Evolutionary conservation across 2,113 vertebrate genomes (phyloP), one percentile per base, ranked within the genome.

Genomic region (Callopanchax toddi): DNA sequence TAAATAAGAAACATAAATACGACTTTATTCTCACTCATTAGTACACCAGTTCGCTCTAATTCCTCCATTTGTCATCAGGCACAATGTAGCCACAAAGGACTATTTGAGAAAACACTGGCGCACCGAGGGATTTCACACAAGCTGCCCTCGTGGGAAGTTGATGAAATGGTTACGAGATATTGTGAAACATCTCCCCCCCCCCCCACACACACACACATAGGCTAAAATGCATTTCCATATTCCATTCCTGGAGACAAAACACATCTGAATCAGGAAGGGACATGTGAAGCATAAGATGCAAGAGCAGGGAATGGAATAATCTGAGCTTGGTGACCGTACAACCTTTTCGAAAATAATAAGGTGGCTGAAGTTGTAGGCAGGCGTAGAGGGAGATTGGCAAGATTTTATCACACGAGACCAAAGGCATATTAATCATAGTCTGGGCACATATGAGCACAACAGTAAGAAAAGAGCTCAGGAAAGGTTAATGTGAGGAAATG

Each of bases 321-420:
- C 78, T 79, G 66, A 74, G 71, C 79, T 69, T 52, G 55, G 79
- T 84, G 82, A 82, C 89, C 82, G 65, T 32, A 57, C 78, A 81
- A 89, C 83, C 83, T 88, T n/a, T 83, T 84, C n/a, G 25, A 70
- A 86, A 85, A 81, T 85, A 87, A 85, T 82, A 81, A 81, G 76
- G 68, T 80, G 87, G 82, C 54, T 83, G 60, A 74, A 72, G 71
- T 74, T 78, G 70, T 67, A 39, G 45, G 77, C 52, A 78, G 58
- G 81, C 76, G 69, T 68, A 57, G 37, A 85, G 37, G 48, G 63
- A 82, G 83, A 86, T 79, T 82, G 75, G 65, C 76, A 64, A 88
- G 89, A 90, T 90, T 87, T 84, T 84, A 88, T 85, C 83, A 86
- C 71, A 78, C 20, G 37, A 58, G 74, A 78, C 80, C 55, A 78